These are phyloP conservation scores for Melanocharis versteri DNA, from an alignment of 2,113 vertebrate species.

Conservation along the genomic window DNA sequence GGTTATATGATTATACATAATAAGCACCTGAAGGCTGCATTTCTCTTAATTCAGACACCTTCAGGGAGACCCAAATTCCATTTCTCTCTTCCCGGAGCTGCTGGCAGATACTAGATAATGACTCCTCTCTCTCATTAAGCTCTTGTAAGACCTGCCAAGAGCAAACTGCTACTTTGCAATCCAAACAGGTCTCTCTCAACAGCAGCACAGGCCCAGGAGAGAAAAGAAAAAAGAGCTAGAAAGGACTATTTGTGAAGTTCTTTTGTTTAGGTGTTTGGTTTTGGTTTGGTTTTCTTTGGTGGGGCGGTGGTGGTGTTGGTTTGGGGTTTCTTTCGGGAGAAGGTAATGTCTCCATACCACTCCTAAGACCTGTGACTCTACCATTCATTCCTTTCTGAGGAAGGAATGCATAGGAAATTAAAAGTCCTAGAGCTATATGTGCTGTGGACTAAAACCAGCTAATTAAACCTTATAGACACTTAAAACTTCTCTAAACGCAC, in stretches of 20 bases:
- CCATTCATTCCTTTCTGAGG: not conserved
- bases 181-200: not conserved
- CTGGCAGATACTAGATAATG: not conserved
- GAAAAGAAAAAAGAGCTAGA: not conserved
- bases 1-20: not conserved
- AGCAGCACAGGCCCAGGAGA: not conserved
- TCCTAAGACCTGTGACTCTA: not conserved
- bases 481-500: not conserved
- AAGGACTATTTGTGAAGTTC: fast-evolving
- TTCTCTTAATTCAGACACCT: not conserved
- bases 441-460: not conserved
- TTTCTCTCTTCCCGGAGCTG: not conserved
- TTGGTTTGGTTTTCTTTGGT: no score
- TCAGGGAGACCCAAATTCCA: not conserved
- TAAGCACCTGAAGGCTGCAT: conserved; percentile 2
- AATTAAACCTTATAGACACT: not conserved
- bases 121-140: not conserved
- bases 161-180: not conserved
- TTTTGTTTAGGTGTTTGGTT: not conserved
- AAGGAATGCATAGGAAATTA: not conserved
- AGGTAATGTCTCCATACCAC: not conserved
- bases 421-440: not conserved
- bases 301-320: not conserved
- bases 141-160: not conserved
- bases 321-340: not conserved